A percentile compares a stretch with the other conserved stretches of the same genome.
phyloP scores from a whole-genome alignment of 2,113 vertebrate species.

The Microtus pennsylvanicus region DNA sequence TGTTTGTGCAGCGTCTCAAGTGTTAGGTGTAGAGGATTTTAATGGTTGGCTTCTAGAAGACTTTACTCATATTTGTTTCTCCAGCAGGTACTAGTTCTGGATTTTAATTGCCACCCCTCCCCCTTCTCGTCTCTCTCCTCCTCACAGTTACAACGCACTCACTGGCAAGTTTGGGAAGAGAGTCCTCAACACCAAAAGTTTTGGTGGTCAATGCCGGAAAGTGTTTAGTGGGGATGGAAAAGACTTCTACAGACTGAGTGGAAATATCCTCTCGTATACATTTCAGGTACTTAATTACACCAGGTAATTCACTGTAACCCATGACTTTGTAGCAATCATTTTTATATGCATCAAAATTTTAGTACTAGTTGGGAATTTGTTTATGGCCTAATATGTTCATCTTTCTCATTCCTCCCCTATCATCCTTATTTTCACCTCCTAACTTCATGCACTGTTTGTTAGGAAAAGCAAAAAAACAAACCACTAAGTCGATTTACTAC shows the following conservation, averaged over 20 bases:
- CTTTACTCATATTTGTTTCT: not conserved
- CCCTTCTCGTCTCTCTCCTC: no score
- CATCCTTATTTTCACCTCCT: not conserved
- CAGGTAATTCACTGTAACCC: not conserved
- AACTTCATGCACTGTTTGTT: not conserved
- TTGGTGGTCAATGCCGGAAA: constrained; percentile 95
- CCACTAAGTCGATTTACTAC: not conserved
- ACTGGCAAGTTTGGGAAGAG: constrained; percentile 87
- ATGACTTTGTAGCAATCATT: not conserved
- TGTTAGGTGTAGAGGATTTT: constrained; percentile 1
- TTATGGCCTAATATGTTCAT: not conserved
- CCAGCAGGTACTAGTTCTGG: constrained; percentile 38
- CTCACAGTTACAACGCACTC: constrained; percentile 87
- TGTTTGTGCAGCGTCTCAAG: not conserved
- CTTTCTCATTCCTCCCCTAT: not conserved
- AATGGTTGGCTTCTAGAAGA: constrained; percentile 15
- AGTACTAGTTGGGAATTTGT: constrained; percentile 32
- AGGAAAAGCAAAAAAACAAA: not conserved
- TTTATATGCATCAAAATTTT: not conserved
- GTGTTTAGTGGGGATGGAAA: constrained; percentile 90
- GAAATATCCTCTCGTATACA: constrained; percentile 92
- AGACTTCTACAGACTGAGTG: constrained; percentile 91
- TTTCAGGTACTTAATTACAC: constrained; percentile 90
- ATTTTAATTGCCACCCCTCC: not conserved
- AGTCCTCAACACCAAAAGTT: constrained; percentile 94